Conservation (phyloP, 2,113 vertebrate genomes). For the Panthera uncia region DNA sequence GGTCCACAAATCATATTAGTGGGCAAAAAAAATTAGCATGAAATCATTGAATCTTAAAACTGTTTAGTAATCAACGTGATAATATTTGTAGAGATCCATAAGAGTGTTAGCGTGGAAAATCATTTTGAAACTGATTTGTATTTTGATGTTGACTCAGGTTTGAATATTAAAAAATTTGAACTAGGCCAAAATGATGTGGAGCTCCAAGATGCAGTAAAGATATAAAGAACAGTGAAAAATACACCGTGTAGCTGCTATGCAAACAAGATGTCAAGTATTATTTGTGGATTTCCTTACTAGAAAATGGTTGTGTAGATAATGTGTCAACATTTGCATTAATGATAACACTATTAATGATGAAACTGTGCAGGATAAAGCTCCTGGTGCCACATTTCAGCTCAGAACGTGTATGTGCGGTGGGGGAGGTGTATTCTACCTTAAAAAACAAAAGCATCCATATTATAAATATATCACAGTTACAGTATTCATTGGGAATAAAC, state of each 20-base stretch:
- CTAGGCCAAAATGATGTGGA: conserved; percentile 28
- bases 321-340: conserved; percentile 60
- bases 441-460: not conserved
- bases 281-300: conserved; percentile 53
- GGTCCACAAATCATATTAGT: not conserved
- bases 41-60: conserved; percentile 59
- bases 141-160: conserved; percentile 47
- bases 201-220: not conserved
- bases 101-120: conserved; percentile 31
- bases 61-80: not conserved
- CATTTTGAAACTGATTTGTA: conserved; percentile 30
- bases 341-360: conserved; percentile 49
- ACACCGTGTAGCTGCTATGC: not conserved
- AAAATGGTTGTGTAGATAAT: conserved; percentile 50
- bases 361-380: not conserved
- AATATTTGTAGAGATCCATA: conserved; percentile 13
- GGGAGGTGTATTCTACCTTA: not conserved
- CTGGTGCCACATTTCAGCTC: not conserved
- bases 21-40: not conserved
- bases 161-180: conserved; percentile 59
- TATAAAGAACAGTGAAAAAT: conserved; percentile 47
- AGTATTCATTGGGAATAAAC: not conserved
- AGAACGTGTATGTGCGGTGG: not conserved
- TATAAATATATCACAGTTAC: not conserved
- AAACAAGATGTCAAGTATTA: conserved; percentile 59